phyloP scores from a whole-genome alignment of 2,888 invertebrate species.

The Xylota sylvarum region DNA sequence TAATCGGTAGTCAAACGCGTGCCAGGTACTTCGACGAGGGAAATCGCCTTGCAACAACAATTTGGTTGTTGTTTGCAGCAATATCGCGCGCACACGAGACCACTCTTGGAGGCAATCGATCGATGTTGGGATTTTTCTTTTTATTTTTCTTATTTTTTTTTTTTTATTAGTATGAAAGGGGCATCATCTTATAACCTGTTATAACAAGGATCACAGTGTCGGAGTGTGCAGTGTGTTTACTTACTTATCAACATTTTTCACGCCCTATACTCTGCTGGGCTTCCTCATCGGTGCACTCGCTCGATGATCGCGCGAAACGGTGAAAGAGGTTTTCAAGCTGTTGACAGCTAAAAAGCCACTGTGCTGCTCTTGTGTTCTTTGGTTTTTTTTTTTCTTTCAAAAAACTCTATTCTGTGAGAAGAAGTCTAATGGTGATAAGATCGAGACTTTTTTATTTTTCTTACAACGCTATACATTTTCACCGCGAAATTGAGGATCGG shows the following conservation, averaged over 20 bases:
- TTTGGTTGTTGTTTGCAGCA: constrained; percentile 28
- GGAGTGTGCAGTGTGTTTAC: constrained; percentile 62
- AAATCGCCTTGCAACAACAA: constrained; percentile 7
- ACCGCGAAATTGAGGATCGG: constrained; percentile 31
- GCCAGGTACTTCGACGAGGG: constrained; percentile 34
- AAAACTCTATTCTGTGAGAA: constrained; percentile 24
- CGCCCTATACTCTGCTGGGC: constrained; percentile 59
- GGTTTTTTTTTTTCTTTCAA: background rate
- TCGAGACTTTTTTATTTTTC: constrained; percentile 21
- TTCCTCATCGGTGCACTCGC: constrained; percentile 29
- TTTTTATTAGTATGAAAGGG: constrained; percentile 12
- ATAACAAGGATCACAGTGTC: constrained; percentile 60
- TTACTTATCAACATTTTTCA: constrained; percentile 69
- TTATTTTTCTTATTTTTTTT: constrained; percentile 7
- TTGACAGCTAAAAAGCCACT: constrained; percentile 72
- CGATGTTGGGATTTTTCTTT: constrained; percentile 16
- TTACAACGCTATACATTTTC: constrained; percentile 18
- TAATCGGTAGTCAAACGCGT: constrained; percentile 72
- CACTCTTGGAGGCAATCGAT: constrained; percentile 51
- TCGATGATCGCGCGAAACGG: constrained; percentile 28
- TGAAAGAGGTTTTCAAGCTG: constrained; percentile 63
- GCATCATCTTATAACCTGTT: constrained; percentile 65
- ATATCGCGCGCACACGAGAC: constrained; percentile 25
- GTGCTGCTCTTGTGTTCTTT: constrained; percentile 25
- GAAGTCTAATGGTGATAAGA: constrained; percentile 43